Percentiles rank a stretch among this genome's conserved stretches.
phyloP scores from a whole-genome alignment of 2,888 invertebrate genomes.

The Chorisops tibialis region DNA sequence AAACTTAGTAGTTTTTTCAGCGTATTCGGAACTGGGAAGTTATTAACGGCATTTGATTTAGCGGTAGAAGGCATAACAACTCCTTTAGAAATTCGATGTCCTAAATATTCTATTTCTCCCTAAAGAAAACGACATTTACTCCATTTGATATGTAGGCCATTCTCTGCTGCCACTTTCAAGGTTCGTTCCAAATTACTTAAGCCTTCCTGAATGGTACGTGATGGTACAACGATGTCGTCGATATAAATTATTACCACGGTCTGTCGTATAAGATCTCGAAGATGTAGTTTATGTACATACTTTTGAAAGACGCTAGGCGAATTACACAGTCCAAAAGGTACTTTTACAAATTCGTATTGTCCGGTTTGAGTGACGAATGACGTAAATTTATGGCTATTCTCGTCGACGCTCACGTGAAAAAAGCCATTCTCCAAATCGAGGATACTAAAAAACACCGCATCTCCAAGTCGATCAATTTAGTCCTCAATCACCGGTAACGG shows the following conservation, averaged over 20 bases:
- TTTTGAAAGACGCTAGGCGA: conserved; percentile 7
- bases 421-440: too few species aligned
- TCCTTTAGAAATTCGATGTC: not conserved
- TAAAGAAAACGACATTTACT: conserved; percentile 7
- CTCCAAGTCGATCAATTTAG: not conserved
- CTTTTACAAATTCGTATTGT: too few species aligned
- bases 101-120: not conserved
- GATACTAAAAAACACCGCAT: not conserved
- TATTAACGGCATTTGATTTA: not conserved
- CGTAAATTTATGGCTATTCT: not conserved
- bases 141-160: not conserved
- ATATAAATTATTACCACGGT: not conserved
- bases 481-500: too few species aligned
- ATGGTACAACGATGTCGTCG: not conserved
- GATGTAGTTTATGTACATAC: not conserved
- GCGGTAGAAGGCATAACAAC: not conserved
- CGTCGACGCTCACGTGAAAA: not conserved
- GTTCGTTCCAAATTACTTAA: not conserved
- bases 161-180: not conserved
- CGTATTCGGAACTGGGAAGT: not conserved
- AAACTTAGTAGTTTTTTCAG: not conserved
- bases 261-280: not conserved
- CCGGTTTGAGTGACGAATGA: not conserved
- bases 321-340: too few species aligned
- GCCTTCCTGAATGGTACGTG: not conserved